These are phyloP conservation scores for Chaetodon auriga DNA, from an alignment of 2,113 vertebrate species.

Conservation along the genomic window DNA sequence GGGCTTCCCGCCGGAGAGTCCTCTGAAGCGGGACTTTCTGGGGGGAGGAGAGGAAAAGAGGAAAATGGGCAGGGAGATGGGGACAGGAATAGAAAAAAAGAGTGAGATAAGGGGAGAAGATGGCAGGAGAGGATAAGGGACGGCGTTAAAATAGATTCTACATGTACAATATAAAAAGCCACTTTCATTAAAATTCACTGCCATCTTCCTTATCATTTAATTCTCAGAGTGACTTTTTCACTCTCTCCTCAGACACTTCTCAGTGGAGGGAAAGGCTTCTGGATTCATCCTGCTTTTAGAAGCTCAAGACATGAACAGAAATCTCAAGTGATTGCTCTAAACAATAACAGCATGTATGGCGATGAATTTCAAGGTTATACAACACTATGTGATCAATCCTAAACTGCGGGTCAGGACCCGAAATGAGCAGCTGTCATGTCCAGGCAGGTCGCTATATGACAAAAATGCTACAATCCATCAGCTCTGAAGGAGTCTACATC, in stretches of 20 bases:
- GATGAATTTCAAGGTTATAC: conserved; percentile 46
- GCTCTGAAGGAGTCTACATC: conserved; percentile 16
- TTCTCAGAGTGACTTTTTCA: neutral
- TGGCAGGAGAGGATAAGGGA: conserved; percentile 16
- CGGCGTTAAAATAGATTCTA: conserved; percentile 19
- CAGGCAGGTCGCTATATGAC: neutral
- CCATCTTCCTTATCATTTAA: conserved; percentile 29
- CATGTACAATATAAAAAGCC: neutral
- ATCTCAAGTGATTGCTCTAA: neutral
- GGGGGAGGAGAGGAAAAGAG: conserved; percentile 36
- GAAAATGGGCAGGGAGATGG: neutral
- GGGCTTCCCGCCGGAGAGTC: conserved; percentile 87
- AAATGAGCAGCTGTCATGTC: conserved; percentile 24
- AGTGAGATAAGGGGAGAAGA: conserved; percentile 36
- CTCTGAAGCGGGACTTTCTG: conserved; percentile 91
- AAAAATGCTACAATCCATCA: neutral
- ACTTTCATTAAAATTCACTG: conserved; percentile 52
- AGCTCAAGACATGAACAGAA: neutral
- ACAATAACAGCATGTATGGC: conserved; percentile 6
- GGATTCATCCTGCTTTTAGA: neutral
- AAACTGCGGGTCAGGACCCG: neutral
- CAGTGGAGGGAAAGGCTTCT: neutral
- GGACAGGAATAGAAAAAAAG: conserved; percentile 25
- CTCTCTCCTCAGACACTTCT: neutral
- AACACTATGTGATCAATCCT: neutral